Conservation (phyloP, 2,113 vertebrate genomes). For the Coptodon rendalli region DNA sequence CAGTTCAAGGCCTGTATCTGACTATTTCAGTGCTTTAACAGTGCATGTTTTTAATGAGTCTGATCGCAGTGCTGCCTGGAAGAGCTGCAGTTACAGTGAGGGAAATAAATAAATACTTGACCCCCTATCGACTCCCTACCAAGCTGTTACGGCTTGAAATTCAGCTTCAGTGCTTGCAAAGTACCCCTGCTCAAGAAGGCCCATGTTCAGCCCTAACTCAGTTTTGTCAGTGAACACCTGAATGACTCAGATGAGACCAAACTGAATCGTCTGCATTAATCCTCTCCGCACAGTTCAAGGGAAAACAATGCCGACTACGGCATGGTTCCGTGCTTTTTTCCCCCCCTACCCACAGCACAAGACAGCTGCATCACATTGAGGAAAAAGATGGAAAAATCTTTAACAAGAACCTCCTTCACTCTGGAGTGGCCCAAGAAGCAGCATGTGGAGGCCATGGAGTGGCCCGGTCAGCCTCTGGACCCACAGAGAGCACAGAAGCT, state of each 20-base stretch:
- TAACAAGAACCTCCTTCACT: background rate
- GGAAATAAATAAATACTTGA: background rate
- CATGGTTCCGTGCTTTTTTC: fast-evolving
- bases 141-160: background rate
- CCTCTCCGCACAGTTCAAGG: fast-evolving
- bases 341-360: fast-evolving
- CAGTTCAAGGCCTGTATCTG: background rate
- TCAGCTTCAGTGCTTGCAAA: background rate
- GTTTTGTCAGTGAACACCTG: background rate
- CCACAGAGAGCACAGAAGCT: background rate
- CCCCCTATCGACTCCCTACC: background rate
- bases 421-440: background rate
- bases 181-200: background rate
- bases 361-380: fast-evolving
- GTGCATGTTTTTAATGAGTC: background rate
- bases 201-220: background rate
- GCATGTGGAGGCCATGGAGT: background rate
- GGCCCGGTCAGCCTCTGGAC: fast-evolving
- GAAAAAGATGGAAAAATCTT: background rate
- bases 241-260: background rate
- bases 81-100: fast-evolving
- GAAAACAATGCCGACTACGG: fast-evolving
- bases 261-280: background rate
- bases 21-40: background rate
- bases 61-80: fast-evolving